Base-by-base conservation (phyloP, 2,113 vertebrate genomes). In the Calypte anna region DNA sequence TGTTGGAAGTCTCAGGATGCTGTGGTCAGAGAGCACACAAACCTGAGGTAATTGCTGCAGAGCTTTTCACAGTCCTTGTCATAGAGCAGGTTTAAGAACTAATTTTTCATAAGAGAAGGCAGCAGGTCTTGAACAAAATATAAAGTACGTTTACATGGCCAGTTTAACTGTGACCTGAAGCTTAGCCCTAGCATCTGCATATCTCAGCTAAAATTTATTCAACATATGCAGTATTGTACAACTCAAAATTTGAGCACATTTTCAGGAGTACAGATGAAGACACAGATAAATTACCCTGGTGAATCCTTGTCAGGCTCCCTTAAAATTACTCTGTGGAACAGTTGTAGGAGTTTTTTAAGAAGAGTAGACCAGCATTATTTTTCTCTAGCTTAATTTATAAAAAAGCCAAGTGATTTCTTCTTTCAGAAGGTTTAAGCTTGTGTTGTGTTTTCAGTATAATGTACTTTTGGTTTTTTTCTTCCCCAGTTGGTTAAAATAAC, bases 11-110 rank as follows among this genome's bases (percentile, higher is more conserved):
- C 4, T 57, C 12, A 46, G 46, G 27, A 7, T 66, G 5, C 40
- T 8, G 0, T 23, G 31, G 54, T 46, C 51, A 72, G 48, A 55
- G 19, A 1, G 1, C 1, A 0, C 28, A 33, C 24, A 58, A 53
- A 23, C 17, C 51, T 36, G 36, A 79, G 46, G 16, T 20, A 83
- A 24, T 12, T 74, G 38, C 64, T 46, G 33, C 0, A 1, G 40
- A 81, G 30, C 12, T 87, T 17, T 75, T 90, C 46, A 33, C 59
- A 73, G 33, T 17, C 43, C 21, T 30, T 73, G 50, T 24, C 27
- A 28, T 28, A 36, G 50, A 51, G 4, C 8, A 9, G 9, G 24
- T 70, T 83, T 70, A 66, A 74, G 31, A 38, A 25, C 33, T 83
- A 9, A 59, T 84, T 88, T 87, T 88, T 48, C 54, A 30, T 14